A percentile compares a stretch with the other conserved stretches of the same genome.
Evolutionary conservation across 2,113 vertebrate genomes (phyloP).

Genomic region (Erpornis zantholeuca): DNA sequence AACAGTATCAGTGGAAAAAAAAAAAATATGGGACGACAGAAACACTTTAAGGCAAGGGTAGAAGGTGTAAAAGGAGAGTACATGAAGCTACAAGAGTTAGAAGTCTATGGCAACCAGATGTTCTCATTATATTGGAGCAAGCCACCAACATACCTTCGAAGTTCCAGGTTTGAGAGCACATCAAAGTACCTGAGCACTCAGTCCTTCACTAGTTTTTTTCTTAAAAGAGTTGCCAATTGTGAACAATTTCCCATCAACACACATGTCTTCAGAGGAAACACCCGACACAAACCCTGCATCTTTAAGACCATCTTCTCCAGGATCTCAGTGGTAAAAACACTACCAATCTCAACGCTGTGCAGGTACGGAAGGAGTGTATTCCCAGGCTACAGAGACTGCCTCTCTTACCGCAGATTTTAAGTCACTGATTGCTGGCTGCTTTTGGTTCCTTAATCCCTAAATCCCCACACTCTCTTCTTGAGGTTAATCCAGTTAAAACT

Average conservation of each 20-base stretch:
- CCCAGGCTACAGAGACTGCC: not conserved
- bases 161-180: not conserved
- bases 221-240: not conserved
- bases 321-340: not conserved
- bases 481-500: slow-evolving; percentile 69
- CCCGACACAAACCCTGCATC: not conserved
- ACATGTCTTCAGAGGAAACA: not conserved
- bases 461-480: slow-evolving; percentile 47
- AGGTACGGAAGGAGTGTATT: not conserved
- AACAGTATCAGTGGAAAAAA: not conserved
- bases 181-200: not conserved
- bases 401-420: not conserved
- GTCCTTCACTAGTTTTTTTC: not conserved
- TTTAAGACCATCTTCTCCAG: not conserved
- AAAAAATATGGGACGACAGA: not conserved
- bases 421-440: slow-evolving; percentile 28
- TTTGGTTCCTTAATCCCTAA: slow-evolving; percentile 63
- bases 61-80: not conserved
- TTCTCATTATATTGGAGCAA: not conserved
- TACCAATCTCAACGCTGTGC: not conserved
- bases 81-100: not conserved
- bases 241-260: not conserved
- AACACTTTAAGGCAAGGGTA: not conserved
- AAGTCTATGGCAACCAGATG: not conserved
- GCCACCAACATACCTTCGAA: not conserved